phyloP scores from a whole-genome alignment of 2,888 invertebrate genomes.

The Phrixothrix hirtus region DNA sequence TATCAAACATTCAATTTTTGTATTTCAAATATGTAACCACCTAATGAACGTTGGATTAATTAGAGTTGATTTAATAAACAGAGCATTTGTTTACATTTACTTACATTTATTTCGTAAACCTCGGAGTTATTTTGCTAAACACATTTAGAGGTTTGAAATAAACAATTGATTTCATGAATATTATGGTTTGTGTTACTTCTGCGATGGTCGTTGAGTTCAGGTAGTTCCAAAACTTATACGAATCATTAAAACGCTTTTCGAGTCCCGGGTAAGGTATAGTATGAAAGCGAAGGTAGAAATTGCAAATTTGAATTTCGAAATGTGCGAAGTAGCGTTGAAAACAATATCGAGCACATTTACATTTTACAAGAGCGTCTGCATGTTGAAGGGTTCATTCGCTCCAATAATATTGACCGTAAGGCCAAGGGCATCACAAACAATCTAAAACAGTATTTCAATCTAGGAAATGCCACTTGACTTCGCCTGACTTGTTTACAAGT shows the following conservation, averaged over 20 bases:
- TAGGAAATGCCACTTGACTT: conserved; percentile 43
- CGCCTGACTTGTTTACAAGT: conserved; percentile 41
- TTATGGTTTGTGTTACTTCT: too few relatives aligned
- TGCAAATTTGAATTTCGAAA: conserved; percentile 20
- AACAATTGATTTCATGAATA: too few relatives aligned
- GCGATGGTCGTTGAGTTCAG: too few relatives aligned
- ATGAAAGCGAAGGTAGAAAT: conserved; percentile 7
- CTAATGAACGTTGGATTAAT: too few relatives aligned
- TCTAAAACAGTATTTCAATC: conserved; percentile 45
- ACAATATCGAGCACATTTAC: conserved; percentile 26
- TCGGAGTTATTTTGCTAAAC: too few relatives aligned
- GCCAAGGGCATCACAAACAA: conserved; percentile 41
- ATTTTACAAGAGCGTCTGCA: conserved; percentile 29
- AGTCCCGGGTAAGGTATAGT: neutral
- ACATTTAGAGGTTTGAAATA: too few relatives aligned
- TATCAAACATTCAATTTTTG: too few relatives aligned
- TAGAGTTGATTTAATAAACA: too few relatives aligned
- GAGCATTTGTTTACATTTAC: too few relatives aligned
- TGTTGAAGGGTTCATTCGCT: conserved; percentile 30
- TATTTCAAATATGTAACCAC: too few relatives aligned
- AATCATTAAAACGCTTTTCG: neutral
- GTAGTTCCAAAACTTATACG: neutral
- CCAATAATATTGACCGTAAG: conserved; percentile 31
- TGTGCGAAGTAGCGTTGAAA: conserved; percentile 16
- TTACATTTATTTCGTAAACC: too few relatives aligned